phyloP scores from a whole-genome alignment of 1,140 invertebrate species.

The Pseudomyrmex pallidus region DNA sequence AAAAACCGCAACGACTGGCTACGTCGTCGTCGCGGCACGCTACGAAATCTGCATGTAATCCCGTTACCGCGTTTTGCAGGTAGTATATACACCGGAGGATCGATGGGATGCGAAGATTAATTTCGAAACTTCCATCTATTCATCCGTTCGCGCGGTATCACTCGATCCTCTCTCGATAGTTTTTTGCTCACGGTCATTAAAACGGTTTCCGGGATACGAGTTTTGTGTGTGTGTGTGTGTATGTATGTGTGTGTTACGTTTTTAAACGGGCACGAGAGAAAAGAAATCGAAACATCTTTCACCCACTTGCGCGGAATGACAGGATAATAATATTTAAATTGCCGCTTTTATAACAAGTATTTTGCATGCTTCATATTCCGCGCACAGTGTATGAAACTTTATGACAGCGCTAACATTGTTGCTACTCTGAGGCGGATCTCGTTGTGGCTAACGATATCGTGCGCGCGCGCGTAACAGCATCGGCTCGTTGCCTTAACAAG shows the following conservation, averaged over 20 bases:
- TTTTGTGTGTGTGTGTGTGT: background rate
- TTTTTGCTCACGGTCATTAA: conserved; percentile 36
- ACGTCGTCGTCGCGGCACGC: conserved; percentile 34
- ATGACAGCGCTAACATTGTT: conserved; percentile 39
- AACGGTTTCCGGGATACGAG: conserved; percentile 24
- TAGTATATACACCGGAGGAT: conserved; percentile 2
- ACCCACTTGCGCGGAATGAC: too few relatives aligned
- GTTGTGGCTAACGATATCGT: conserved; percentile 60
- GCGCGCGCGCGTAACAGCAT: conserved; percentile 53
- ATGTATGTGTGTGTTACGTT: background rate
- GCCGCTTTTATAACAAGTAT: conserved; percentile 19
- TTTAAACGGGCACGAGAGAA: background rate
- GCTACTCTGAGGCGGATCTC: conserved; percentile 44
- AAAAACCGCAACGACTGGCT: conserved; percentile 66
- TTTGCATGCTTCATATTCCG: conserved; percentile 20
- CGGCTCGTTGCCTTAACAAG: conserved; percentile 73
- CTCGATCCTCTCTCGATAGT: conserved; percentile 16
- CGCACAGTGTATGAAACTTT: conserved; percentile 24
- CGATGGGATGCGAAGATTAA: conserved; percentile 62
- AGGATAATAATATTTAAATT: background rate
- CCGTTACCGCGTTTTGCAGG: conserved; percentile 14
- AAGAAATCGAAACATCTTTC: background rate
- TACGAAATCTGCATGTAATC: conserved; percentile 71
- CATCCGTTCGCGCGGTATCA: conserved; percentile 46
- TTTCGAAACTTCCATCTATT: conserved; percentile 53